Evolutionary conservation across 2,888 invertebrate genomes (phyloP).

Genomic region (Pristionchus fissidentatus): DNA sequence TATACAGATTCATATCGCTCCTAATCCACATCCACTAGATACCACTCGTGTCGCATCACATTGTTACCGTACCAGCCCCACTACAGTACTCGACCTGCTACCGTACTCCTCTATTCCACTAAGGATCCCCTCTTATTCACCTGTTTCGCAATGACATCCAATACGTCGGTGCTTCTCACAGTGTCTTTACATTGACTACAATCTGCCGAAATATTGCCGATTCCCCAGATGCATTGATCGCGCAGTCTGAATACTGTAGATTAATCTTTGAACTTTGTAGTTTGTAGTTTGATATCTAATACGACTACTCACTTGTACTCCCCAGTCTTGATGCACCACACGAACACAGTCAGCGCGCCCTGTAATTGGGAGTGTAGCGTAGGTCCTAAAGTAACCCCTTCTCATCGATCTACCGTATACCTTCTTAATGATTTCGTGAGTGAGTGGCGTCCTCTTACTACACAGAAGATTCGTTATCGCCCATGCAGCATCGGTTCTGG

Average conservation of each 20-base stretch:
- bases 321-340: neutral
- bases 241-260: neutral
- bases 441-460: slow-evolving; percentile 12
- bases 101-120: neutral
- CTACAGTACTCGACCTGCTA: neutral
- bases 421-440: slow-evolving; percentile 45
- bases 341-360: slow-evolving; percentile 27
- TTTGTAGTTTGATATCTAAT: neutral
- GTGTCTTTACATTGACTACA: slow-evolving; percentile 41
- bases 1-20: too few relatives aligned
- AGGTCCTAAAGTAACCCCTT: neutral
- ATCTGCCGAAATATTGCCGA: slow-evolving; percentile 48
- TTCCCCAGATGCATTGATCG: slow-evolving; percentile 47
- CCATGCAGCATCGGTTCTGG: slow-evolving; percentile 36
- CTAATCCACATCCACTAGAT: neutral
- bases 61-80: neutral
- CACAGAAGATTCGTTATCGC: slow-evolving; percentile 47
- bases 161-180: neutral
- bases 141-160: slow-evolving; percentile 36
- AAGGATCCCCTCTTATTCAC: neutral
- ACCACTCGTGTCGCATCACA: neutral
- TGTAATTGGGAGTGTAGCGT: neutral
- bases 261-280: neutral
- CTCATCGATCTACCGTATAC: slow-evolving; percentile 19
- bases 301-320: slow-evolving; percentile 12